Base-by-base conservation (phyloP, 2,888 invertebrate species). In the Tipula vernalis region DNA sequence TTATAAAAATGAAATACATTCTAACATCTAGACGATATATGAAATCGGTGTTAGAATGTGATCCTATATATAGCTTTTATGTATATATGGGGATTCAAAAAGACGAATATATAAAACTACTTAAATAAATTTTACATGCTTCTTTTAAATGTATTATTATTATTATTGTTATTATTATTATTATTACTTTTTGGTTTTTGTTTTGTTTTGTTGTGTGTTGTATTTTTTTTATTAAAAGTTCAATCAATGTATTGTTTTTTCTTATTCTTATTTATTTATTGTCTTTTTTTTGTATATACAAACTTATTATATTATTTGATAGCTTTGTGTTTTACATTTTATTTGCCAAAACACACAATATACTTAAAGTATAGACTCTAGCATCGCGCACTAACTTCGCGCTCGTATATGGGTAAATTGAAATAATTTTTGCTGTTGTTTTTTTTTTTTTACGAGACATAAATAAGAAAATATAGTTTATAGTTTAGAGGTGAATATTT, bases 61-160 rank as follows among this genome's bases (percentile, higher is more conserved):
- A 71, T 71, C 10, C 13, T 18, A 39, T 6, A 39, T 39, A 39
- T 39, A 39, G 39, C 39, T 28, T 2, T 28, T 28, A 39, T 39
- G 39, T 39, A 6, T 3, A 39, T 39, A 71, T 28, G 10, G 10
- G 71, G 71, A 71, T 28, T 28, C 71, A 28, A 71, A 71, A 71
- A 71, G 71, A 71, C 71, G 71, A 71, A 71, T 71, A 51, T 51
- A 51, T 5, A 6, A 51, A 71, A 71, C 71, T 71, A 71, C 71
- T 71, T 71, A 71, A 71, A 71, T 10, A 71, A 71, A 71, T 71
- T 71, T 71, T 71, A 71, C 71, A 71, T 71, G 71, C 71, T 71
- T 71, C 71, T 71, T 71, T 71, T 71, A 71, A 71, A 71, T 71
- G 71, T 71, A 71, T 71, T 71, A 71, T 71, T 71, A 71, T 71